Base-by-base conservation (phyloP, 2,888 invertebrate genomes). In the Agriotes lineatus region DNA sequence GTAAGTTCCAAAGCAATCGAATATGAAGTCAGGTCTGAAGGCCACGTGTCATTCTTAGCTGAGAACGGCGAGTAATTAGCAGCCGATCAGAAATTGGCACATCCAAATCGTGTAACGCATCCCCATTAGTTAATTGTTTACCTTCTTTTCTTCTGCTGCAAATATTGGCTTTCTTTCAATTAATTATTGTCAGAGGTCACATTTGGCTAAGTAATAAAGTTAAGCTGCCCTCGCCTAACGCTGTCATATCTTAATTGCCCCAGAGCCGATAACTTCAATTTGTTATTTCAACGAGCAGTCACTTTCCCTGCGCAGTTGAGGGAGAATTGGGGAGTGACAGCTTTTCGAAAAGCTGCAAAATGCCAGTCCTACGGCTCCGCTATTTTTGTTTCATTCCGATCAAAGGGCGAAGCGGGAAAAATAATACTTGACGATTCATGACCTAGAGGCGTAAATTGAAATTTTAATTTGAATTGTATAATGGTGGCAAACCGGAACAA, bases 71-170 rank as follows among this genome's bases (percentile, higher is more conserved):
- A 48, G 12, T 25, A 48, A 48, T 48, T 48, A 48, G 3, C 1
- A 48, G 20, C 4, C 14, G 14, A 14, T 39, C 2, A 12, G 12
- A 39, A 39, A 39, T 39, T 39, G 6, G 2, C 14, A 14, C 42
- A 42, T 42, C 42, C 14, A 42, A 42, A 42, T 25, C 7, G 18
- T 48, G 19, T 20, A 48, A 19, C 45, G 6, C 19, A 18, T 7
- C 6, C 48, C 30, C 52, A 52, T 52, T 52, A 52, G 52, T 52
- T 52, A 33, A 52, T 52, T 52, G 52, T 52, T 52, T 52, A 52
- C 52, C 0, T 45, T 20, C 50, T 50, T 50, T 52, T n/a, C 52
- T 33, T 52, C 52, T 33, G 5, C 7, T 10, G 33, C 18, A 33
- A 52, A 52, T 52, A 52, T 52, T 52, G 22, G 52, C 18, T 18